phyloP scores from a whole-genome alignment of 2,113 vertebrate genomes.

The Cephalopholis sonnerati region DNA sequence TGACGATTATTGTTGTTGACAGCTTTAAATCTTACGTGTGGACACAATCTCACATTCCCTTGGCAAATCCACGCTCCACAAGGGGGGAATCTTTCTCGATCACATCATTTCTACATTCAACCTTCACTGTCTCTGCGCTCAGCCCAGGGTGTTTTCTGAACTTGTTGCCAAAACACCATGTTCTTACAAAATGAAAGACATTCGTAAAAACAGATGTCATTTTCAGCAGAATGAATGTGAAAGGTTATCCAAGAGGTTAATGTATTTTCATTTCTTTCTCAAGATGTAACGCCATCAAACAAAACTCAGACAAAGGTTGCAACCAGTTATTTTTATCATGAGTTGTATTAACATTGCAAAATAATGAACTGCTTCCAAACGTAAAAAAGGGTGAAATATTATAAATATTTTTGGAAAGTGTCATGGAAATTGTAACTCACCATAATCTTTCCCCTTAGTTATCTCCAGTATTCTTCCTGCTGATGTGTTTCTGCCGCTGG shows the following conservation, averaged over 20 bases:
- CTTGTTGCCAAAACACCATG: slow-evolving; percentile 60
- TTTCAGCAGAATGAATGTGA: slow-evolving; percentile 50
- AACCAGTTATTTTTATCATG: slow-evolving; percentile 25
- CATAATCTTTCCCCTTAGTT: slow-evolving; percentile 95
- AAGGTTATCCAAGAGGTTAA: slow-evolving; percentile 53
- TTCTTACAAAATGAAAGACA: slow-evolving; percentile 71
- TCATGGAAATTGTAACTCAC: slow-evolving; percentile 83
- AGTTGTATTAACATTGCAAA: slow-evolving; percentile 33
- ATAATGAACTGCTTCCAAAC: slow-evolving; percentile 38
- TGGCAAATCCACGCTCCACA: slow-evolving; percentile 53
- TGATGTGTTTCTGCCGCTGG: slow-evolving; percentile 92
- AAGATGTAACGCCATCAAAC: slow-evolving; percentile 43
- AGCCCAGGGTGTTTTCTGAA: slow-evolving; percentile 56
- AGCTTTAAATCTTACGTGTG: slow-evolving; percentile 74
- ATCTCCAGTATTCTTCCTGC: slow-evolving; percentile 95
- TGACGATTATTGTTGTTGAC: slow-evolving; percentile 70
- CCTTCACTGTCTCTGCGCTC: slow-evolving; percentile 45
- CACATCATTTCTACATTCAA: slow-evolving; percentile 68
- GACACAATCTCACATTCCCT: slow-evolving; percentile 63
- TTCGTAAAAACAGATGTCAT: slow-evolving; percentile 57
- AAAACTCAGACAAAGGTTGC: slow-evolving; percentile 46
- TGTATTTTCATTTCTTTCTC: slow-evolving; percentile 50
- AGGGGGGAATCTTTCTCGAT: slow-evolving; percentile 54
- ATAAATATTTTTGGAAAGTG: slow-evolving; percentile 32
- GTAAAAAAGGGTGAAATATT: slow-evolving; percentile 29